These are phyloP conservation scores for Carcina quercana DNA, from an alignment of 2,888 invertebrate genomes.

Conservation along the genomic window DNA sequence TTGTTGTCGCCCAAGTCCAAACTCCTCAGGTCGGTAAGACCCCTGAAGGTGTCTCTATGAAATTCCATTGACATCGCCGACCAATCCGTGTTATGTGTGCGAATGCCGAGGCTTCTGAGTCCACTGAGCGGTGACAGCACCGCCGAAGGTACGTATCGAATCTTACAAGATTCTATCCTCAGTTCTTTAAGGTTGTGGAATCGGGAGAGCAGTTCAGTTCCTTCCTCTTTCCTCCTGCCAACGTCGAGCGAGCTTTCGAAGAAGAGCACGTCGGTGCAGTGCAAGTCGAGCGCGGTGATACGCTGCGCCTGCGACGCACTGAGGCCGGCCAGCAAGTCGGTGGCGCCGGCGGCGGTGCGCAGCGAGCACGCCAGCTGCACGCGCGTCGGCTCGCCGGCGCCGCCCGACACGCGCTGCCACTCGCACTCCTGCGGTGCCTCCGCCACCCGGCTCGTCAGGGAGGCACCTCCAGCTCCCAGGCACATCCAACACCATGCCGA, in stretches of 20 bases:
- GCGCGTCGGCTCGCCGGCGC: conserved; percentile 70
- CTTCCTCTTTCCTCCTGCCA: conserved; percentile 66
- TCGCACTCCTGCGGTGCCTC: conserved; percentile 83
- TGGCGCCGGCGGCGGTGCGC: conserved; percentile 78
- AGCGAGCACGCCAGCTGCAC: conserved; percentile 78
- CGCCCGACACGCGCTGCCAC: conserved; percentile 76
- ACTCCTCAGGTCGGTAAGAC: conserved; percentile 78
- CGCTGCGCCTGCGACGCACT: conserved; percentile 80
- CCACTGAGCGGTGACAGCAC: conserved; percentile 80
- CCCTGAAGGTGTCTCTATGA: conserved; percentile 80
- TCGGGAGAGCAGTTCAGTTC: conserved; percentile 73
- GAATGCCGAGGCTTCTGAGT: conserved; percentile 78
- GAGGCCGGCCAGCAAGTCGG: conserved; percentile 77
- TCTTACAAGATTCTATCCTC: conserved; percentile 84
- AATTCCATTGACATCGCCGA: conserved; percentile 85
- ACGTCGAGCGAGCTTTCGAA: conserved; percentile 81
- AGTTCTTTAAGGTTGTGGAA: conserved; percentile 80
- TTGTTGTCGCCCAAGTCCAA: conserved; percentile 85
- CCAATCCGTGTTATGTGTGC: conserved; percentile 87
- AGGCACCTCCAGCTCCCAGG: conserved; percentile 52
- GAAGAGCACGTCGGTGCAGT: conserved; percentile 83
- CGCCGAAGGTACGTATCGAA: conserved; percentile 81
- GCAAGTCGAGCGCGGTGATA: conserved; percentile 78
- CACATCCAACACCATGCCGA: conserved; percentile 56
- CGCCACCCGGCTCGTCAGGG: conserved; percentile 70